Percentiles rank a stretch among this genome's conserved stretches.
phyloP scores from a whole-genome alignment of 37 sponge, comb jelly and placozoan species.

The Mnemiopsis leidyi region DNA sequence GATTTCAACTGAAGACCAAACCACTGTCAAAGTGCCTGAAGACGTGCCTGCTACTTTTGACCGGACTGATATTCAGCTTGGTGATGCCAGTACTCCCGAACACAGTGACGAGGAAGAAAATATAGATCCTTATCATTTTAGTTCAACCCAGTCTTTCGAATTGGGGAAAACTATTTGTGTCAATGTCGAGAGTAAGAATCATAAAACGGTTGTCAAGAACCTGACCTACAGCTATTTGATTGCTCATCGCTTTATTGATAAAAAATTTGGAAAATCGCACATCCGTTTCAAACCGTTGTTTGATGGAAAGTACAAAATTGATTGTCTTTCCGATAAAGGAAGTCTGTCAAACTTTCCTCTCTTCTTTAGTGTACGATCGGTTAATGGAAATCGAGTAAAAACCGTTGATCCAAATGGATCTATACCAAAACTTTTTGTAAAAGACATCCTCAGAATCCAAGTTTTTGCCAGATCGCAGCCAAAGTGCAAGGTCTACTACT shows the following conservation, averaged over 20 bases:
- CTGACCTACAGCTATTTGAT: not conserved
- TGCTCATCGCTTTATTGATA: not conserved
- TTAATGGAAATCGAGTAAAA: not conserved
- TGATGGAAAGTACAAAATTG: not conserved
- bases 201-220: not conserved
- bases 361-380: not conserved
- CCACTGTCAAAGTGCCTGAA: not conserved
- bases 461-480: not conserved
- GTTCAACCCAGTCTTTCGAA: not conserved
- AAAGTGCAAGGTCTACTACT: not conserved
- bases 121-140: not conserved
- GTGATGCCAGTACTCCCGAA: not conserved
- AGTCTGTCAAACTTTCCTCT: not conserved
- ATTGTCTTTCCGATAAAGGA: constrained; percentile 4
- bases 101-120: not conserved
- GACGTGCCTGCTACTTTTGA: not conserved
- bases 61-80: not conserved
- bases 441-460: not conserved
- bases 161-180: not conserved
- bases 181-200: not conserved
- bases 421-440: not conserved
- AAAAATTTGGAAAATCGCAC: not conserved
- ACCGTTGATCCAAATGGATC: not conserved
- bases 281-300: not conserved
- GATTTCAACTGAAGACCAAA: not conserved